Base-by-base conservation (phyloP, 2,888 invertebrate species). In the Apamea anceps region DNA sequence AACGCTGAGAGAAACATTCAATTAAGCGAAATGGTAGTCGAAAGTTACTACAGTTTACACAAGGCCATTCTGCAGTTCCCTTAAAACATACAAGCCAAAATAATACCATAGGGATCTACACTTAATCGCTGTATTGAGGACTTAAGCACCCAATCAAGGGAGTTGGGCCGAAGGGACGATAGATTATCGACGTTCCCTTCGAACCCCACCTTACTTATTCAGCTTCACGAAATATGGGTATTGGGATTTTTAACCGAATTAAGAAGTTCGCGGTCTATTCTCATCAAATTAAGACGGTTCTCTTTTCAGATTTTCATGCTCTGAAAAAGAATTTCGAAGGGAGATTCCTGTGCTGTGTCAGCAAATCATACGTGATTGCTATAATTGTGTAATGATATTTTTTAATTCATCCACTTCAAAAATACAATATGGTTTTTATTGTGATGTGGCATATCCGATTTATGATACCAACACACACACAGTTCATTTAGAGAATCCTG, bases 111-210 rank as follows among this genome's bases (percentile, higher is more conserved):
- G 80, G 84, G 89, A 87, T 87, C 77, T 75, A 79, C 82, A 76
- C 79, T 83, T 88, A 89, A 87, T 88, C 87, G 83, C 76, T 87
- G 72, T 87, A 90, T 90, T 79, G 85, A 85, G 75, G 79, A 85
- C 89, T 87, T 86, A 89, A 90, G 87, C 87, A 89, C 86, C 88
- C 90, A 91, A 90, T 90, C 85, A 85, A 78, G 82, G 74, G 81
- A 88, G 74, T 86, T 87, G 85, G 84, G 88, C 80, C 72, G 76
- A 54, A 84, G 82, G 85, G 80, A 80, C 78, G 84, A 83, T 83
- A 87, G 85, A 87, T 89, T 90, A 88, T 90, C 83, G 81, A 80
- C 70, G 60, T 54, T 73, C 72, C 77, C 75, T 54, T 65, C 32
- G 48, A 32, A 75, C 78, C 48, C 18, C 8, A n/a, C 7, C 5